Evolutionary conservation across 1,140 invertebrate species (phyloP).

Genomic region (Euwallacea similis): DNA sequence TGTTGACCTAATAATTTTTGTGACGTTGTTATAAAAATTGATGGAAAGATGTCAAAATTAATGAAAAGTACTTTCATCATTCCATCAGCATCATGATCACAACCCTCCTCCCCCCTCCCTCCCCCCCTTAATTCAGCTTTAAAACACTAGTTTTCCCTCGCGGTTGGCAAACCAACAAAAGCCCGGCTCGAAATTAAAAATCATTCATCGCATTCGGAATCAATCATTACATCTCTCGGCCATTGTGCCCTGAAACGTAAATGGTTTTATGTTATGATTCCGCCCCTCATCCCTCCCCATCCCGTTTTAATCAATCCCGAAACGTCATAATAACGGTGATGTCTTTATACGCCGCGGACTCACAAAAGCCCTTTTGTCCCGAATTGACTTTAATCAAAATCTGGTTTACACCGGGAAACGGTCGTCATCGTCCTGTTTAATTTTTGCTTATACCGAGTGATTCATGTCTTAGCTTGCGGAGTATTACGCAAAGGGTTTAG

Average conservation of each 20-base stretch:
- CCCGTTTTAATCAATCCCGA: constrained; percentile 41
- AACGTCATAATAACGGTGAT: constrained; percentile 36
- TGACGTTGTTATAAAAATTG: too few species aligned
- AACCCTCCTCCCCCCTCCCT: too few species aligned
- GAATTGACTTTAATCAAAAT: constrained; percentile 36
- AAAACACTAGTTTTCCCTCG: not conserved
- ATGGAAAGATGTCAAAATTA: too few species aligned
- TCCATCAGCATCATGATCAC: too few species aligned
- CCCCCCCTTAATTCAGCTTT: too few species aligned
- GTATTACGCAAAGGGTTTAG: too few species aligned
- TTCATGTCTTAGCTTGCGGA: not conserved
- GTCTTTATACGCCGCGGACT: constrained; percentile 27
- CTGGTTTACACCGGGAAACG: constrained; percentile 13
- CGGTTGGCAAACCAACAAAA: constrained; percentile 4
- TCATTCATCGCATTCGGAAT: constrained; percentile 47
- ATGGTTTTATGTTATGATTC: constrained; percentile 39
- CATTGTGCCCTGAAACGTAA: constrained; percentile 36
- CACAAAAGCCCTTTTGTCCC: constrained; percentile 29
- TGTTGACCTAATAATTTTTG: too few species aligned
- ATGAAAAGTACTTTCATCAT: too few species aligned
- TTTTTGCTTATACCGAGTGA: not conserved
- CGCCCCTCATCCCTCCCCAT: not conserved
- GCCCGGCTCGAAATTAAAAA: constrained; percentile 44
- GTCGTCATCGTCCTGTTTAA: not conserved
- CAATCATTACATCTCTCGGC: constrained; percentile 46